These are phyloP conservation scores for Mormoops blainvillei DNA, from an alignment of 2,113 vertebrate species.

Conservation along the genomic window DNA sequence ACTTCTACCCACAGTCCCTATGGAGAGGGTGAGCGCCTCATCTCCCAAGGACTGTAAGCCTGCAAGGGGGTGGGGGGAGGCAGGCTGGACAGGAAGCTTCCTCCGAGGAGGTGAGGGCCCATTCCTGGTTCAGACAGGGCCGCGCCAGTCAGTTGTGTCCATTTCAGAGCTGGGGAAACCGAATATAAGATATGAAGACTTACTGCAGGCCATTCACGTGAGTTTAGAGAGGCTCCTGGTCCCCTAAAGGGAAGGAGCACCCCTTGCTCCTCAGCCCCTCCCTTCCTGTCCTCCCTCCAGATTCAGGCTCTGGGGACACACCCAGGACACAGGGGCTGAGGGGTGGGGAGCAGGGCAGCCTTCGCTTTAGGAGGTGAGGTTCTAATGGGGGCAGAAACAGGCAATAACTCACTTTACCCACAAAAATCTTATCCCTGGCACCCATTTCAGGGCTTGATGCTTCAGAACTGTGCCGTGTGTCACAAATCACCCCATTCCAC, in stretches of 20 bases:
- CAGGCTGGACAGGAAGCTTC: neutral
- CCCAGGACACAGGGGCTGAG: too few species aligned
- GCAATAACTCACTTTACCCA: neutral
- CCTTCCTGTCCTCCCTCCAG: neutral
- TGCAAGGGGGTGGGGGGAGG: rapidly evolving
- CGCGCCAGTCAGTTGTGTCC: neutral
- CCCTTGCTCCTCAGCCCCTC: neutral
- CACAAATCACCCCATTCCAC: neutral
- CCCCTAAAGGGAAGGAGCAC: too few species aligned
- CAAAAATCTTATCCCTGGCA: neutral
- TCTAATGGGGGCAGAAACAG: neutral
- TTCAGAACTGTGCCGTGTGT: neutral
- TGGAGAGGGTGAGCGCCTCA: neutral
- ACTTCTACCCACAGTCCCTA: neutral
- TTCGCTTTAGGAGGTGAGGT: neutral
- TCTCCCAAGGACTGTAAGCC: neutral
- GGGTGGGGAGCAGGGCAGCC: neutral
- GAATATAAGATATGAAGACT: neutral
- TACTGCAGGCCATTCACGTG: neutral
- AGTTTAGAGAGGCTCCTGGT: rapidly evolving
- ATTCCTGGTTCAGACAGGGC: neutral
- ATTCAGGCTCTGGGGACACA: neutral
- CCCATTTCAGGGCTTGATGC: too few species aligned
- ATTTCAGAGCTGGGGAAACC: neutral
- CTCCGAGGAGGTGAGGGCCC: neutral